Evolutionary conservation across 2,888 invertebrate species (phyloP), one percentile per base, ranked within the genome.

Genomic region (Ophion costatus): DNA sequence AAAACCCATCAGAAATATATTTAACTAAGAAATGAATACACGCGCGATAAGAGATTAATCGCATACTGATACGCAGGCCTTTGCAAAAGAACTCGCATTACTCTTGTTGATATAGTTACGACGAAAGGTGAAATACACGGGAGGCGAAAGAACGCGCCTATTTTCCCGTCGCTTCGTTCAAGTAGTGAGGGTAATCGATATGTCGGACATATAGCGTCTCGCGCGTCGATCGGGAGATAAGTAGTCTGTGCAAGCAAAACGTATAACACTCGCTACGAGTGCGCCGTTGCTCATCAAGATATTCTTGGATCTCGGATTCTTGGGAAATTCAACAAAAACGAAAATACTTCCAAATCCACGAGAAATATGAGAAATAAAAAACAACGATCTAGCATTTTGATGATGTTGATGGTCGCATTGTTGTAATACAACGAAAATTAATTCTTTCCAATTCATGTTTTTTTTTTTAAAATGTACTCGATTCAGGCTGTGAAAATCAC

Each of bases 141-240:
- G 70, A 66, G 66, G 67, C 51, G 63, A 14, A 20, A 51, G 71
- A 75, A 79, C 51, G 79, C 59, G 56, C 51, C 69, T 75, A 29
- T 61, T 74, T 82, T 33, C 45, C 14, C 61, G 80, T 20, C 61
- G 56, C 22, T 67, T 80, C 67, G 63, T 71, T 79, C 75, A 80
- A 85, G 85, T 85, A 82, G 85, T 82, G 71, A 73, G 45, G 77
- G 82, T 85, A 85, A 85, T 85, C 85, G 85, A 85, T 85, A 82
- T n/a, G 85, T 80, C 85, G 76, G 85, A 69, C 82, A 45, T 42
- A 69, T 38, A 61, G 22, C 59, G 69, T 51, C 70, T 67, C 17
- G 33, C 67, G 59, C 38, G 67, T 77, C 82, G 80, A 80, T 85
- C 79, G 71, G 56, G 14, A 64, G 59, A 69, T 69, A 67, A 67